These are phyloP conservation scores for Neodiprion fabricii DNA, from an alignment of 1,140 invertebrate genomes.

Conservation along the genomic window DNA sequence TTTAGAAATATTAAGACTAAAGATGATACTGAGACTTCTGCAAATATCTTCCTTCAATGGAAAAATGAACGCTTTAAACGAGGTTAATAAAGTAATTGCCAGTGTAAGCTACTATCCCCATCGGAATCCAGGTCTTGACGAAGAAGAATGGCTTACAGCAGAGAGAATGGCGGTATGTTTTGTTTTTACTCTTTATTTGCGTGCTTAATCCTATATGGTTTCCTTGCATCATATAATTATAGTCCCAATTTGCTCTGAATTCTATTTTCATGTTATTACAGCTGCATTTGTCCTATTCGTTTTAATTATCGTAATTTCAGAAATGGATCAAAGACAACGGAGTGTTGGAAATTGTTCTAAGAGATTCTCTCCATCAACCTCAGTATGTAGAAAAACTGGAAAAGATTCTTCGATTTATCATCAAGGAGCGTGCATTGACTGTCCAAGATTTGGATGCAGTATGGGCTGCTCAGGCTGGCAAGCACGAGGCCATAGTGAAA, in stretches of 20 bases:
- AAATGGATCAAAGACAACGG: slow-evolving; percentile 97
- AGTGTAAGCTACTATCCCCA: slow-evolving; percentile 88
- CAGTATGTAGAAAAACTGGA: slow-evolving; percentile 98
- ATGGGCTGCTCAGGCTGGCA: slow-evolving; percentile 95
- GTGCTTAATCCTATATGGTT: slow-evolving; percentile 1
- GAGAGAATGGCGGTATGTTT: slow-evolving; percentile 89
- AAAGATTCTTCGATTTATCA: slow-evolving; percentile 96
- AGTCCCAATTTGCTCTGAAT: background rate
- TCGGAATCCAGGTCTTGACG: slow-evolving; percentile 72
- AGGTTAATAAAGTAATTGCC: slow-evolving; percentile 97
- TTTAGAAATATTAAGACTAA: slow-evolving; percentile 93
- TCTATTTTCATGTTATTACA: slow-evolving; percentile 1
- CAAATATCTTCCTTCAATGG: slow-evolving; percentile 99
- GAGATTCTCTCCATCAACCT: slow-evolving; percentile 96
- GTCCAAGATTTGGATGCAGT: slow-evolving; percentile 92
- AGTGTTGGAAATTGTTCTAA: slow-evolving; percentile 93
- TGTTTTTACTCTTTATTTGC: slow-evolving; percentile 9
- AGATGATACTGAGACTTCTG: slow-evolving; percentile 94
- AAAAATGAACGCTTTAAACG: slow-evolving; percentile 99
- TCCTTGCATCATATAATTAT: slow-evolving; percentile 2
- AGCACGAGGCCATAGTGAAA: slow-evolving; percentile 95
- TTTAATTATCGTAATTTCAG: slow-evolving; percentile 56
- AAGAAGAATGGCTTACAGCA: slow-evolving; percentile 94
- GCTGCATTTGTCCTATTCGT: slow-evolving; percentile 12
- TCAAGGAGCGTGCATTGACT: slow-evolving; percentile 92